Evolutionary conservation across 2,888 invertebrate species (phyloP).

Genomic region (Acronicta leporina): DNA sequence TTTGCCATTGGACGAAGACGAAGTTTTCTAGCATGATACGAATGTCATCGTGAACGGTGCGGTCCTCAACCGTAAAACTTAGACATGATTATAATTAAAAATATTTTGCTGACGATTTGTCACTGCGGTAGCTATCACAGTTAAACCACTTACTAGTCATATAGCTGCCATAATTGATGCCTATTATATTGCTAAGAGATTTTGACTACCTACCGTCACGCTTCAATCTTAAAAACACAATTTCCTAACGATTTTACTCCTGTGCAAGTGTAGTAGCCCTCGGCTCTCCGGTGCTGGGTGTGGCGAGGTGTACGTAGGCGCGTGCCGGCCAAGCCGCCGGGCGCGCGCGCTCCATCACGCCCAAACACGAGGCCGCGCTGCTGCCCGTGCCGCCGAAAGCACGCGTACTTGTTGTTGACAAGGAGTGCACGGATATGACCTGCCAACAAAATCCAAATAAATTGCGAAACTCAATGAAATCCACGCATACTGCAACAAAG

Average conservation of each 20-base stretch:
- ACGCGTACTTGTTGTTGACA: slow-evolving; percentile 66
- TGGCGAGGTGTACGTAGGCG: slow-evolving; percentile 74
- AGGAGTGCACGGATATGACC: slow-evolving; percentile 82
- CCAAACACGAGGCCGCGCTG: slow-evolving; percentile 72
- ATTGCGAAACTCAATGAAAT: too few species aligned
- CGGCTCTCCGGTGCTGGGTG: slow-evolving; percentile 69
- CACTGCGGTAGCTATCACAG: too few species aligned
- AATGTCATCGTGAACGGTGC: too few species aligned
- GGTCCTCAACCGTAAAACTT: too few species aligned
- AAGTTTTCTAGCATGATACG: too few species aligned
- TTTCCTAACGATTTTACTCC: slow-evolving; percentile 44
- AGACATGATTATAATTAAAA: too few species aligned
- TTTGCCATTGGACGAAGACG: too few species aligned
- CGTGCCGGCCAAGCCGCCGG: slow-evolving; percentile 72
- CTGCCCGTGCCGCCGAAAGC: slow-evolving; percentile 60
- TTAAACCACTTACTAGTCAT: too few species aligned
- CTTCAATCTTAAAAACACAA: background rate
- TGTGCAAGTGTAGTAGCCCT: slow-evolving; percentile 72
- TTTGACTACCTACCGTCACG: background rate
- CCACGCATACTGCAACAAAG: too few species aligned
- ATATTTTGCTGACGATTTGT: too few species aligned
- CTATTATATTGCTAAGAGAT: too few species aligned
- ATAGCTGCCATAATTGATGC: too few species aligned
- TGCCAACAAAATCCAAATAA: slow-evolving; percentile 43
- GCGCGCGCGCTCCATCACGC: slow-evolving; percentile 69